Evolutionary conservation across 2,113 vertebrate genomes (phyloP), one percentile per base, ranked within the genome.

Genomic region (Coracopsis vasa): DNA sequence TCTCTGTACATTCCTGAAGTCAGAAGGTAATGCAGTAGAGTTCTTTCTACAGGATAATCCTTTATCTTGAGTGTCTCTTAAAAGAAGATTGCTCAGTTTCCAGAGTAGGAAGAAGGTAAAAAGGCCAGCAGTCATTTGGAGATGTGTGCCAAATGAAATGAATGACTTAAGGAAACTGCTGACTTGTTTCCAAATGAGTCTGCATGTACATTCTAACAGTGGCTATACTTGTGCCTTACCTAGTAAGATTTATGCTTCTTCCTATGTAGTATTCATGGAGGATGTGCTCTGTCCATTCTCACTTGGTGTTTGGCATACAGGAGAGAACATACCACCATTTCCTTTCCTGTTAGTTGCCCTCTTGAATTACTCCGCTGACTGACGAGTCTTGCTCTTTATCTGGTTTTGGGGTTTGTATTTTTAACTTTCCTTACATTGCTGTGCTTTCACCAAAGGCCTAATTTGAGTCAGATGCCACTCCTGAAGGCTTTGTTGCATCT

Each of bases 301-400:
- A n/a, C 21, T 84, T 84, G 81, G 21, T 97, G 92, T 96, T 82
- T 95, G 95, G 89, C 94, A 94, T 95, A 95, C 89, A 95, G 91
- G 83, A 97, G 94, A 96, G 84, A 91, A 84, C 77, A 47, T 86
- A 92, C 91, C 94, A 97, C 96, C 94, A 92, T 93, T 95, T 92
- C 61, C 45, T 70, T 87, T 65, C 73, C 50, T 88, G 12, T 33
- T 81, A 27, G 7, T 58, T 91, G 65, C 12, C 37, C 29, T 80
- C 50, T 85, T 65, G n/a, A 71, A 39, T 80, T 66, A n/a, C 50
- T 91, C 50, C 70, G 16, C 29, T 87, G 62, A 35, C 47, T 31
- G 20, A 60, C 10, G 39, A 70, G 53, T 60, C 39, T 16, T 65
- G 17, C 24, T 86, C 48, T 86, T 74, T 48, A 33, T 81, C 37